Evolutionary conservation across 1,140 invertebrate species (phyloP).

Genomic region (Bombus waltoni): DNA sequence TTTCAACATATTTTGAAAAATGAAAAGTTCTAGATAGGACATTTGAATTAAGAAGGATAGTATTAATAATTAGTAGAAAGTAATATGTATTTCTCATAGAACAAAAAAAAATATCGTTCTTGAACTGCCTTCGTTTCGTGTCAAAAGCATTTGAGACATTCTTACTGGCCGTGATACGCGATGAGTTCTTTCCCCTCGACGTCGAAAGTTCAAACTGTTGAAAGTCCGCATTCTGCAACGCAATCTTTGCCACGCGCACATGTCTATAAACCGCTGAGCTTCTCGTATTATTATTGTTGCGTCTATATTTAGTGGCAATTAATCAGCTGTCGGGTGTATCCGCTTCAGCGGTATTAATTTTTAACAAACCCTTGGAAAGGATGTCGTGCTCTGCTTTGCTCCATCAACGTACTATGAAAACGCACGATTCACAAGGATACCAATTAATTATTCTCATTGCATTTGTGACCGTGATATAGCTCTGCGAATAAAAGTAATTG

Average conservation of each 20-base stretch:
- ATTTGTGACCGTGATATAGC: background rate
- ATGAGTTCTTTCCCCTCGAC: background rate
- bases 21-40: no score
- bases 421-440: background rate
- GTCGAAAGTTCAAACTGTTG: conserved; percentile 2
- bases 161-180: background rate
- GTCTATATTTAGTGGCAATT: conserved; percentile 59
- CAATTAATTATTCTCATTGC: background rate
- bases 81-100: no score
- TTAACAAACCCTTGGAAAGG: conserved; percentile 38
- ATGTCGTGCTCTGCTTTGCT: conserved; percentile 17
- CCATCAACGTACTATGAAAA: background rate
- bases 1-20: no score
- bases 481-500: background rate
- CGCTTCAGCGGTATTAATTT: conserved; percentile 14
- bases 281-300: conserved; percentile 51
- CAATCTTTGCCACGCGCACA: background rate
- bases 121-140: no score
- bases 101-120: no score
- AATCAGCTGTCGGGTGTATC: conserved; percentile 49
- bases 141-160: background rate
- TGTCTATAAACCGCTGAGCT: conserved; percentile 25
- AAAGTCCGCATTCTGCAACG: conserved; percentile 28
- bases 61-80: no score
- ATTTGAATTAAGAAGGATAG: no score